Conservation (phyloP, 2,888 invertebrate species). For the Asteroscopus sphinx region DNA sequence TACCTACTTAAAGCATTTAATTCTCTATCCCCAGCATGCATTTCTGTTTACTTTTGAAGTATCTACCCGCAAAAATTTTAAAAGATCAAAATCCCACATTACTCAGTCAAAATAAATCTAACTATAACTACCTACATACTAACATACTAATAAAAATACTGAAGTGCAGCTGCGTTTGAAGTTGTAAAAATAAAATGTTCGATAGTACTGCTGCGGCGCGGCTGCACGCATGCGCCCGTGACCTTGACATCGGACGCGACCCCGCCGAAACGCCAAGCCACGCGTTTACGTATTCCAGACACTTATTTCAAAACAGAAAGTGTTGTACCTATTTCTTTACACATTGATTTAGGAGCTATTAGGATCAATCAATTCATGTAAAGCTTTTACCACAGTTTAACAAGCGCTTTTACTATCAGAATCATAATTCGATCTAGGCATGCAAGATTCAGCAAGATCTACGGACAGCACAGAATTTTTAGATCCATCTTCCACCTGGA, state of each 20-base stretch:
- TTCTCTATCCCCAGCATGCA: too few species aligned
- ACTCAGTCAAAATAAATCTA: conserved; percentile 28
- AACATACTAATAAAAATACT: conserved; percentile 22
- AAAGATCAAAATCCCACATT: conserved; percentile 11
- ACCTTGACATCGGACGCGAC: conserved; percentile 75
- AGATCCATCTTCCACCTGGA: too few species aligned
- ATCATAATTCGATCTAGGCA: too few species aligned
- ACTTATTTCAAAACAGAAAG: conserved; percentile 23
- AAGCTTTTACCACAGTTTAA: too few species aligned
- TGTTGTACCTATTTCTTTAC: conserved; percentile 8
- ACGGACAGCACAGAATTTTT: too few species aligned
- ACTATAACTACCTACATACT: conserved; percentile 1
- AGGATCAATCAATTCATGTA: too few species aligned
- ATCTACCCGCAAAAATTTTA: neutral
- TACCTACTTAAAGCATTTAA: too few species aligned
- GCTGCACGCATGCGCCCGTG: conserved; percentile 69
- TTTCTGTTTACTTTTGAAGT: too few species aligned
- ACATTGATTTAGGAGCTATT: too few species aligned
- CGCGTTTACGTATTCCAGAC: conserved; percentile 23
- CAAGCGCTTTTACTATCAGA: too few species aligned
- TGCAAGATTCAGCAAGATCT: too few species aligned
- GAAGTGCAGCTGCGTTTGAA: conserved; percentile 53
- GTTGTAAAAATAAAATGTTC: conserved; percentile 59
- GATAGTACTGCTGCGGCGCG: conserved; percentile 54
- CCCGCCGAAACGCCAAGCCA: conserved; percentile 38